phyloP scores from a whole-genome alignment of 2,888 invertebrate genomes.

The Catocala fraxini region DNA sequence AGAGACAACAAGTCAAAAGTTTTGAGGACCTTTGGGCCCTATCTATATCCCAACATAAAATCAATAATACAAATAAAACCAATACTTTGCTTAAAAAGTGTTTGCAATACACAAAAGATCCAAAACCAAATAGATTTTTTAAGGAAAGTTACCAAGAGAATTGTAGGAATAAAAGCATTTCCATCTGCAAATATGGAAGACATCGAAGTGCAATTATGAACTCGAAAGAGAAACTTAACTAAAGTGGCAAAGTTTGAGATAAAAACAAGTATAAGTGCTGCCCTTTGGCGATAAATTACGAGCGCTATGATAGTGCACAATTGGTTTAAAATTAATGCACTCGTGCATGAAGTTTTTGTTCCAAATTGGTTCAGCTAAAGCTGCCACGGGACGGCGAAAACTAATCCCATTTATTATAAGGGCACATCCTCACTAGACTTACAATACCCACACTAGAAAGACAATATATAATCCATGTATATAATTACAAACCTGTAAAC shows the following conservation, averaged over 20 bases:
- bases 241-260: slow-evolving; percentile 30
- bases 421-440: too few species aligned
- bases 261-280: slow-evolving; percentile 21
- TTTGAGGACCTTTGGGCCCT: too few species aligned
- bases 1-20: too few species aligned
- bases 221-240: slow-evolving; percentile 21
- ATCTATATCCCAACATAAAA: too few species aligned
- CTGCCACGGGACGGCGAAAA: background rate
- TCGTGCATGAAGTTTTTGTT: slow-evolving; percentile 23
- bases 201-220: slow-evolving; percentile 36
- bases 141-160: background rate
- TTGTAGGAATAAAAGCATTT: background rate
- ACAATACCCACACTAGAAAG: too few species aligned
- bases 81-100: too few species aligned
- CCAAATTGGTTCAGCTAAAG: slow-evolving; percentile 3
- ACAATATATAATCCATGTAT: too few species aligned
- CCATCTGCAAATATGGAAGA: slow-evolving; percentile 18
- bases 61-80: too few species aligned
- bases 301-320: slow-evolving; percentile 13
- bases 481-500: too few species aligned
- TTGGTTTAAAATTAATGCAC: slow-evolving; percentile 30
- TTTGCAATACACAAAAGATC: background rate
- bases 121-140: background rate
- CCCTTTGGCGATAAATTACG: slow-evolving; percentile 20
- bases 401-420: slow-evolving; percentile 13